Evolutionary conservation across 2,888 invertebrate species (phyloP).

Genomic region (Stenurella melanura): DNA sequence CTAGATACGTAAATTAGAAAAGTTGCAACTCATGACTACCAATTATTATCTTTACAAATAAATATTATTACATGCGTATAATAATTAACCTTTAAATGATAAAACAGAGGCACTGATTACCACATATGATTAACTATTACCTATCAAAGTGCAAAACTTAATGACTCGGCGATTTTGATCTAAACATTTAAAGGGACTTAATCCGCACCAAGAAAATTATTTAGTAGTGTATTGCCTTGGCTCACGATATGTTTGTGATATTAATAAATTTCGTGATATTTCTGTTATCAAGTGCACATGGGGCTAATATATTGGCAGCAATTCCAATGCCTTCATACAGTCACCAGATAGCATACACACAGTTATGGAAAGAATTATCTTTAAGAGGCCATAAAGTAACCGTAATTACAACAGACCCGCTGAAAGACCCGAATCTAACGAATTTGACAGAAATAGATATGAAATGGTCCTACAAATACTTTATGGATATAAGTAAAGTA

Average conservation of each 20-base stretch:
- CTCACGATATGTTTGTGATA: background rate
- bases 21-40: too few relatives aligned
- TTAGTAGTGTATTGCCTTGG: too few relatives aligned
- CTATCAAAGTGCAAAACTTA: too few relatives aligned
- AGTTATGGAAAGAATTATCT: conserved; percentile 28
- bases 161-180: too few relatives aligned
- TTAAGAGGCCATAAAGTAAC: conserved; percentile 32
- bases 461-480: conserved; percentile 41
- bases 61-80: too few relatives aligned
- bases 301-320: conserved; percentile 26
- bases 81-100: too few relatives aligned
- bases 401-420: conserved; percentile 6
- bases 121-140: too few relatives aligned
- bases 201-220: too few relatives aligned
- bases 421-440: conserved; percentile 8
- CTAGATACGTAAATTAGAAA: too few relatives aligned
- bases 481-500: background rate
- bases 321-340: conserved; percentile 27
- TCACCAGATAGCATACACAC: conserved; percentile 21
- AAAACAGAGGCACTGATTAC: too few relatives aligned
- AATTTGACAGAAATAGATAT: conserved; percentile 52
- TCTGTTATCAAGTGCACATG: background rate
- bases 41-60: too few relatives aligned
- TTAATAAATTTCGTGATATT: background rate
- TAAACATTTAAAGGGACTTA: too few relatives aligned